Conservation (phyloP, 2,113 vertebrate species). For the Nothobranchius furzeri region DNA sequence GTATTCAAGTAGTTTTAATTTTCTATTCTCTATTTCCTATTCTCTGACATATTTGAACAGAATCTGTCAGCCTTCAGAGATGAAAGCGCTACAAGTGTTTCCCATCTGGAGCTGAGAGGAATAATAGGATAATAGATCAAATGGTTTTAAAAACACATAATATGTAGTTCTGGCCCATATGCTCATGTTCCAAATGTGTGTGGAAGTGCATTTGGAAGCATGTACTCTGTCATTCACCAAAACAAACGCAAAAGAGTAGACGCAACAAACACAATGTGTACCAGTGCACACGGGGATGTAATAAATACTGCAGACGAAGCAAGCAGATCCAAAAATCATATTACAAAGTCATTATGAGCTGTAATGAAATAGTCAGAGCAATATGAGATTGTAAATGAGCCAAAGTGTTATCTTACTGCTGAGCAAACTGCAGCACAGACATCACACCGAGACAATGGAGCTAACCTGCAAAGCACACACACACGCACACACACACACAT, state of each 20-base stretch:
- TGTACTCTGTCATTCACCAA: background rate
- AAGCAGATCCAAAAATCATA: constrained; percentile 60
- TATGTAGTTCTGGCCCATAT: background rate
- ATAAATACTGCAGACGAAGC: constrained; percentile 60
- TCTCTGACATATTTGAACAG: too few relatives aligned
- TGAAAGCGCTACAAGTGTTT: too few relatives aligned
- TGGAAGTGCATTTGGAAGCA: background rate
- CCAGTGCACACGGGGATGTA: constrained; percentile 36
- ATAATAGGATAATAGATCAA: background rate
- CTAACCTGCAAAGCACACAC: background rate
- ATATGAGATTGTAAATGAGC: constrained; percentile 64
- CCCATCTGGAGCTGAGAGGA: too few relatives aligned
- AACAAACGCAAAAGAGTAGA: background rate
- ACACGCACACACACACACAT: background rate
- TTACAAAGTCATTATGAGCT: constrained; percentile 66
- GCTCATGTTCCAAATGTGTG: background rate
- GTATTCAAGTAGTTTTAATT: too few relatives aligned
- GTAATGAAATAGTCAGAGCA: constrained; percentile 67
- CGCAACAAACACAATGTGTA: constrained; percentile 16
- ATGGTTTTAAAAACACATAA: background rate
- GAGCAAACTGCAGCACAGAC: constrained; percentile 42
- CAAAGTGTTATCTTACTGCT: constrained; percentile 53
- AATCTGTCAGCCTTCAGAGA: too few relatives aligned
- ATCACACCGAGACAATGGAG: constrained; percentile 28
- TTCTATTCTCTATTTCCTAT: too few relatives aligned